These are phyloP conservation scores for Catalaphyllia jardinei DNA, from an alignment of 64 coral and sea anemone genomes.

Conservation along the genomic window DNA sequence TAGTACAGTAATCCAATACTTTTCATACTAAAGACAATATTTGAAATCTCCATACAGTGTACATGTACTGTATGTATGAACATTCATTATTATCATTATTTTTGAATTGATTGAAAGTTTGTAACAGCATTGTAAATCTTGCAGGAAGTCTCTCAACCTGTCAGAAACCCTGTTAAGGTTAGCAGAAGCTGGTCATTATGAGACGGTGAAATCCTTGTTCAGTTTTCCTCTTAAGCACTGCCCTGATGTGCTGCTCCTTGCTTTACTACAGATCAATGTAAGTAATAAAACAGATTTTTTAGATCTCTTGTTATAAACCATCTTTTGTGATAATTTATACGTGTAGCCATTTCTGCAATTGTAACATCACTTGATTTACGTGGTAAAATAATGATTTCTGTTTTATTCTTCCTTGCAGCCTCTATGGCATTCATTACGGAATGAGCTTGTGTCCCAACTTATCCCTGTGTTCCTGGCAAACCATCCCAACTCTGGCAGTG, in stretches of 20 bases:
- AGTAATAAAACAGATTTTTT: neutral
- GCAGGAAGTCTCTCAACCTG: conserved; percentile 89
- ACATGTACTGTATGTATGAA: neutral
- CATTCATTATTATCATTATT: neutral
- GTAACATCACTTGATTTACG: neutral
- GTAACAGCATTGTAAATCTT: neutral
- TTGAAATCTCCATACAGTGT: no score
- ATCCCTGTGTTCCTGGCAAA: conserved; percentile 95
- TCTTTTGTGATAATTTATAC: neutral
- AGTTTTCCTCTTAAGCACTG: conserved; percentile 90
- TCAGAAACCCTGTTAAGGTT: conserved; percentile 80
- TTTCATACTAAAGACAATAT: no score
- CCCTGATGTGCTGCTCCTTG: conserved; percentile 90
- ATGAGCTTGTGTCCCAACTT: conserved; percentile 82
- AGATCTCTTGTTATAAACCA: neutral
- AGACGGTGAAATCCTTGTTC: conserved; percentile 76
- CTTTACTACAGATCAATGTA: conserved; percentile 97
- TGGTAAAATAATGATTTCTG: neutral
- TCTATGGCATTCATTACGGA: conserved; percentile 73
- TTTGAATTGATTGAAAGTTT: neutral
- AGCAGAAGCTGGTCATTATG: conserved; percentile 96
- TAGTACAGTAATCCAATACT: no score
- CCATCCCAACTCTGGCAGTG: conserved; percentile 95
- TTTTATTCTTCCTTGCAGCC: conserved; percentile 62
- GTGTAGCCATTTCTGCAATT: neutral